These are phyloP conservation scores for Eristalinus sepulchralis DNA, from an alignment of 2,888 invertebrate species.

Conservation along the genomic window DNA sequence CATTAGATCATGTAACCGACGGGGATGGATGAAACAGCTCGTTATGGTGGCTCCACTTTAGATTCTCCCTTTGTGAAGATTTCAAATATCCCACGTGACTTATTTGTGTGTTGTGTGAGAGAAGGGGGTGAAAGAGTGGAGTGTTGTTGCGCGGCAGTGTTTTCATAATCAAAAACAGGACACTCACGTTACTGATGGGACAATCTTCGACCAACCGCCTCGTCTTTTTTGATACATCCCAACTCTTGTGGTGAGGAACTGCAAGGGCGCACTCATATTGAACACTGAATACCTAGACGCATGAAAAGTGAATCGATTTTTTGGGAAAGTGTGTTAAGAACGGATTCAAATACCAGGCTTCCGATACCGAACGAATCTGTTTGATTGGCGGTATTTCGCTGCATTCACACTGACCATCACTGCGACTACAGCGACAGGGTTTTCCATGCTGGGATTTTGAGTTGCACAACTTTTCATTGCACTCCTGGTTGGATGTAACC, in stretches of 20 bases:
- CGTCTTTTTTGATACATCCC: conserved; percentile 75
- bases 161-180: no score
- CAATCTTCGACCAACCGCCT: conserved; percentile 76
- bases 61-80: neutral
- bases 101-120: neutral
- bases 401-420: conserved; percentile 38
- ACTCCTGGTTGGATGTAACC: neutral
- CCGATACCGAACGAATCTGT: conserved; percentile 68
- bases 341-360: conserved; percentile 72
- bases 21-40: neutral
- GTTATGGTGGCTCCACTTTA: neutral
- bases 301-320: conserved; percentile 68
- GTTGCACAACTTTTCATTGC: conserved; percentile 4
- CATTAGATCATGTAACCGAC: neutral
- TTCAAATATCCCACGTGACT: conserved; percentile 1
- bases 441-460: neutral
- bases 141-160: no score
- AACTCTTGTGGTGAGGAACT: conserved; percentile 75
- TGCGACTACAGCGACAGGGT: conserved; percentile 28
- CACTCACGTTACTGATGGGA: conserved; percentile 76
- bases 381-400: neutral
- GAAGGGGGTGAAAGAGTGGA: no score
- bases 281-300: conserved; percentile 75
- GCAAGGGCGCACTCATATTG: conserved; percentile 76
- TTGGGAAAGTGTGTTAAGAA: neutral